Conservation (phyloP, 1,140 invertebrate genomes). For the Sinonovacula constricta region DNA sequence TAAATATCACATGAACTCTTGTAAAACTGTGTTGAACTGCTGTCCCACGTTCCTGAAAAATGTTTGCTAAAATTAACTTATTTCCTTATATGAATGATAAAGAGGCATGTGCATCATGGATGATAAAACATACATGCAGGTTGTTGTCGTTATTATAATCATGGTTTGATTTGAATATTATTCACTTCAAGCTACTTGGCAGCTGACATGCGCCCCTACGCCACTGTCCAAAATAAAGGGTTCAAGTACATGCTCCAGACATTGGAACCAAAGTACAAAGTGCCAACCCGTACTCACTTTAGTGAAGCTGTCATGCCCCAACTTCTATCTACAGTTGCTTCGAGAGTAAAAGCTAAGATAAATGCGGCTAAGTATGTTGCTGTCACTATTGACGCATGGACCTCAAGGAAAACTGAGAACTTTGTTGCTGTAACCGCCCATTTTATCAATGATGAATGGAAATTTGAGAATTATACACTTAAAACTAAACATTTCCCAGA, state of each 20-base stretch:
- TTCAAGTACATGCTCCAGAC: conserved; percentile 25
- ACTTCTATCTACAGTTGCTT: background rate
- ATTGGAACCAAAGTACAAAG: conserved; percentile 21
- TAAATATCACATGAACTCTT: background rate
- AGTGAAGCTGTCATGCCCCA: conserved; percentile 11
- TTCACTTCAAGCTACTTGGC: background rate
- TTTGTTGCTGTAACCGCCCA: conserved; percentile 26
- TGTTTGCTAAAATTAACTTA: background rate
- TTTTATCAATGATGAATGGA: conserved; percentile 24
- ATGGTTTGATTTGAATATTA: too few relatives aligned
- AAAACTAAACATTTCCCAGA: conserved; percentile 2
- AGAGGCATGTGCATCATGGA: background rate
- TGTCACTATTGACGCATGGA: conserved; percentile 33
- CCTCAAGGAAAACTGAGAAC: conserved; percentile 16
- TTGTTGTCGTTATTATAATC: too few relatives aligned
- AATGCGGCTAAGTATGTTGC: background rate
- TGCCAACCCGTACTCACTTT: conserved; percentile 30
- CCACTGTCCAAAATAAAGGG: conserved; percentile 3
- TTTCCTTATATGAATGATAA: background rate
- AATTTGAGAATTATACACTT: background rate
- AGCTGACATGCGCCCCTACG: conserved; percentile 12
- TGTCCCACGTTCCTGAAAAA: background rate
- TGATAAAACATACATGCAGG: too few relatives aligned
- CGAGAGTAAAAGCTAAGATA: background rate
- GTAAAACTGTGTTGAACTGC: background rate